Evolutionary conservation across 2,888 invertebrate species (phyloP), one percentile per base, ranked within the genome.

Genomic region (Stenoptilia bipunctidactyla): DNA sequence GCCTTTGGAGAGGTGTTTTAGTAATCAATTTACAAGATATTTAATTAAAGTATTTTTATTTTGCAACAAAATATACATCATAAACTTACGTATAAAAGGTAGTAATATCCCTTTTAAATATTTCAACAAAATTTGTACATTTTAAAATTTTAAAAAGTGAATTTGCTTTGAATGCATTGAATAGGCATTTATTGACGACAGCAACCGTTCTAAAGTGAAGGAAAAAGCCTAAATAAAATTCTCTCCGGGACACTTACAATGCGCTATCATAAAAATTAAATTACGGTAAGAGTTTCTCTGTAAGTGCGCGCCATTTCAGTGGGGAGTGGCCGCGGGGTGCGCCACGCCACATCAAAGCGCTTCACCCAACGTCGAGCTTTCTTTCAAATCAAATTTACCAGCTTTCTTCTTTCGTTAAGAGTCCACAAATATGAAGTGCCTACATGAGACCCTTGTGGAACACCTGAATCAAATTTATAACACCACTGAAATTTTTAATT

Each of bases 201-300:
- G 53, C 50, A 53, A 55, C 56, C 53, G 49, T 45, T 49, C 48
- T 53, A 58, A 56, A 57, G 61, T 60, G 53, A 51, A 53, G 55
- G 56, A 57, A 63, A 50, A 56, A 63, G 67, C 63, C 57, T 52
- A 67, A 75, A 71, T 73, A 64, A 70, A 74, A 70, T 53, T 61
- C 66, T 65, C 67, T 51, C 60, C 51, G 60, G 63, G 68, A 68
- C 67, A 70, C 69, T 77, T 68, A 76, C 77, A 79, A 74, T 79
- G 72, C 70, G 71, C 71, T 77, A 80, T 80, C 75, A 82, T 76
- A 79, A 79, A 82, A 83, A 82, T 82, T 77, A 76, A 80, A 80
- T 83, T 77, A 82, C 69, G 62, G 67, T 70, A 67, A 73, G 71
- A 79, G 72, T 73, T 75, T 69, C 70, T 65, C 59, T 67, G 67